Evolutionary conservation across 2,888 invertebrate genomes (phyloP).

Genomic region (Lottia gigantea): DNA sequence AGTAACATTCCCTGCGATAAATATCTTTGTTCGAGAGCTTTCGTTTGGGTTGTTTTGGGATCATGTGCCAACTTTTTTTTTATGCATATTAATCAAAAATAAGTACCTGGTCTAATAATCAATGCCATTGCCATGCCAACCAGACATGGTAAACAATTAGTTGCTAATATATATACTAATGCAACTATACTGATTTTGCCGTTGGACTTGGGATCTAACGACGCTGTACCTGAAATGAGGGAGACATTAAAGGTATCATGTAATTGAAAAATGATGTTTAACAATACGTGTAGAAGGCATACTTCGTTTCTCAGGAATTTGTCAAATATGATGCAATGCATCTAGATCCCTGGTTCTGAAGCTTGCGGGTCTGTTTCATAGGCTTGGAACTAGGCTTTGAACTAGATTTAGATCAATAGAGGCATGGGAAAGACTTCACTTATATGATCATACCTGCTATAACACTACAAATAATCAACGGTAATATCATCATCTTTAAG

Average conservation of each 20-base stretch:
- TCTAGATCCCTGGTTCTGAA: too few relatives aligned
- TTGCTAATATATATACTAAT: constrained; percentile 32
- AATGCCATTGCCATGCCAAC: constrained; percentile 29
- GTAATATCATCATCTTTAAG: constrained; percentile 54
- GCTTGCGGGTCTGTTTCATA: too few relatives aligned
- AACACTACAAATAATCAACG: constrained; percentile 49
- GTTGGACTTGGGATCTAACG: constrained; percentile 37
- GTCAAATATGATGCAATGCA: too few relatives aligned
- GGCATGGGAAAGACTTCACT: background rate
- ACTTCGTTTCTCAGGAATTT: too few relatives aligned
- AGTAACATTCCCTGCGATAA: too few relatives aligned
- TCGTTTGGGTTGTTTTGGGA: too few relatives aligned
- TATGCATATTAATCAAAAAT: background rate
- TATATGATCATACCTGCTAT: constrained; percentile 43
- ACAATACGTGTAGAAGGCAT: too few relatives aligned
- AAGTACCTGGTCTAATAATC: constrained; percentile 33
- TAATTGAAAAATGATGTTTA: background rate
- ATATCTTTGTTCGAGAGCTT: too few relatives aligned
- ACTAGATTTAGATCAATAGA: too few relatives aligned
- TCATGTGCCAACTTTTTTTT: too few relatives aligned
- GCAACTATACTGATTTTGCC: constrained; percentile 34
- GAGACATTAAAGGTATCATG: too few relatives aligned
- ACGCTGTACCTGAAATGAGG: constrained; percentile 30
- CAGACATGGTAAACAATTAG: constrained; percentile 30
- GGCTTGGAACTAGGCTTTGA: too few relatives aligned